phyloP scores from a whole-genome alignment of 2,797 vertebrate species.

The Eupleurogrammus muticus region DNA sequence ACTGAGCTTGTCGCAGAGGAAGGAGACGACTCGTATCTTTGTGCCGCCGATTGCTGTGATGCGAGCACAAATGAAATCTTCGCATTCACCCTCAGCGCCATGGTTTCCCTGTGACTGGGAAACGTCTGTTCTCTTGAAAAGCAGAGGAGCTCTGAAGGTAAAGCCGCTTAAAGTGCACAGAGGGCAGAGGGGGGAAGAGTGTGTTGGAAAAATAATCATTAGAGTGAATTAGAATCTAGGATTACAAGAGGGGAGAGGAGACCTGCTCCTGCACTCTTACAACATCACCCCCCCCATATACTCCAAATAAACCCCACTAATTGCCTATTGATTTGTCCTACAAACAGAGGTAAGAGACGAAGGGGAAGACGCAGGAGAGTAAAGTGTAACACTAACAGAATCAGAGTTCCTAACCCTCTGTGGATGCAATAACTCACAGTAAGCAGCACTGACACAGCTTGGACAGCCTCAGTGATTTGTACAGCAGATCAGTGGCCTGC shows the following conservation, averaged over 20 bases:
- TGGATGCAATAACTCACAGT: conserved; percentile 24
- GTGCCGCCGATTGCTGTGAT: conserved; percentile 26
- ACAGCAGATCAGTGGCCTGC: conserved; percentile 14
- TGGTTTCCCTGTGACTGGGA: conserved; percentile 41
- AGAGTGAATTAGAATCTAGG: conserved; percentile 81
- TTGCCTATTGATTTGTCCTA: conserved; percentile 61
- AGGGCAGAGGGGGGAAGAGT: conserved; percentile 59
- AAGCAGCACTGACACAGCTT: conserved; percentile 21
- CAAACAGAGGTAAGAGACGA: conserved; percentile 33
- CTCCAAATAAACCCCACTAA: conserved; percentile 77
- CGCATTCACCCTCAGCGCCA: conserved; percentile 23
- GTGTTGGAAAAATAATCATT: conserved; percentile 82
- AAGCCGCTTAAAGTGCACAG: conserved; percentile 65
- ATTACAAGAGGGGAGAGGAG: conserved; percentile 64
- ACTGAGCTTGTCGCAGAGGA: not conserved
- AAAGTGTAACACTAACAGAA: conserved; percentile 6
- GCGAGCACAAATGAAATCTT: conserved; percentile 47
- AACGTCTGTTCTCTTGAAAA: conserved; percentile 59
- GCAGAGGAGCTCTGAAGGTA: conserved; percentile 59
- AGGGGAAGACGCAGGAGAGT: not conserved
- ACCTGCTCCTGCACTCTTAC: conserved; percentile 58
- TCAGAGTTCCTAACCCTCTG: conserved; percentile 26
- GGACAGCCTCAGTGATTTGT: conserved; percentile 28
- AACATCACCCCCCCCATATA: conserved; percentile 44
- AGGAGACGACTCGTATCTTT: conserved; percentile 25